Evolutionary conservation across 2,113 vertebrate species (phyloP).

Genomic region (Eudyptes chrysolophus): DNA sequence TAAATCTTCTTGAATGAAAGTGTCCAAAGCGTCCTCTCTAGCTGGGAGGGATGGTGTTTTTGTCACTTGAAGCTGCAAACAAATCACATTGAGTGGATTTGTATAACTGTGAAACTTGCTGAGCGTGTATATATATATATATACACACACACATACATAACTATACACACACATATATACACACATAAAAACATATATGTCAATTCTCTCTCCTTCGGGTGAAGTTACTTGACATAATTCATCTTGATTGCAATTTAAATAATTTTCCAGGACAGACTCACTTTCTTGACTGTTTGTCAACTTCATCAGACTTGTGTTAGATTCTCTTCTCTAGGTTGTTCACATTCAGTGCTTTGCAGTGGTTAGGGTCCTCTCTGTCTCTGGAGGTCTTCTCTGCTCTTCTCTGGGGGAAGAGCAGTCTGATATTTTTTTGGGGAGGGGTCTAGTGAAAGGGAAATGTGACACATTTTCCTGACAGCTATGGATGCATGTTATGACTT

Average conservation of each 20-base stretch:
- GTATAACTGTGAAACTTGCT: not conserved
- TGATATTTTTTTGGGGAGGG: not conserved
- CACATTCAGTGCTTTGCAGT: not conserved
- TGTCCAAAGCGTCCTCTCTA: not conserved
- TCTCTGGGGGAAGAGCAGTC: not conserved
- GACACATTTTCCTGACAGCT: not conserved
- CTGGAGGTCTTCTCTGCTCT: not conserved
- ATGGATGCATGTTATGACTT: not conserved
- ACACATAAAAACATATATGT: not conserved
- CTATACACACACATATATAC: not conserved
- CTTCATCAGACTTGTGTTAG: not conserved
- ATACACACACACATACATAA: not conserved
- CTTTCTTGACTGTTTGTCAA: not conserved
- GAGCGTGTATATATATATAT: not conserved
- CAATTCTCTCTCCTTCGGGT: not conserved
- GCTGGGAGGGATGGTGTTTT: not conserved
- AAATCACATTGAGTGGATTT: fast-evolving
- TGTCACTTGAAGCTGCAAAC: not conserved
- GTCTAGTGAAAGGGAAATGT: not conserved
- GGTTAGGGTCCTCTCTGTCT: not conserved
- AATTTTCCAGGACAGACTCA: not conserved
- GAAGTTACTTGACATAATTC: not conserved
- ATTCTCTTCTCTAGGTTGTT: not conserved
- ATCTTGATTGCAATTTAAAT: not conserved
- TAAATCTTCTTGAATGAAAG: not conserved